Base-by-base conservation (phyloP, 2,113 vertebrate genomes). In the Labeo rohita region DNA sequence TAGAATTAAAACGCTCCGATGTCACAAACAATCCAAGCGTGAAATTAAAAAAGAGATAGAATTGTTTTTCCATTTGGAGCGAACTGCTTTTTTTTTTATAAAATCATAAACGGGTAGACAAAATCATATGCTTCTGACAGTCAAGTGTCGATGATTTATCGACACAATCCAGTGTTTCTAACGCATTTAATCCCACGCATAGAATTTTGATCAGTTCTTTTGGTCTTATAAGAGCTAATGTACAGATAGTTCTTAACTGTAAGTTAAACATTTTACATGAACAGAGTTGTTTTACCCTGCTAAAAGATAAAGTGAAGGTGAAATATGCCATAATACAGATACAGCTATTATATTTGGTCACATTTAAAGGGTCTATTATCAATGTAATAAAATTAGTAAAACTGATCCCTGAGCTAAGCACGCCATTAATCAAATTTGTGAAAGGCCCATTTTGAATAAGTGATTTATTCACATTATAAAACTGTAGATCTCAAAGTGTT, bases 1-100 rank as follows among this genome's bases (percentile, higher is more conserved):
- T 88, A 21, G 72, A 89, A 77, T 77, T 74, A 73, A 87, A 78
- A 84, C 76, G 75, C 84, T 75, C 79, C 34, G 47, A 49, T 80
- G 77, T 47, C 78, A 74, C 16, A 83, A 83, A 70, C 47, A 50
- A 70, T 3, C 49, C 80, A 68, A 34, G 80, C 65, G 65, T 83
- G 9, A 50, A 70, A 54, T 83, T 12, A 34, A 50, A 54, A 52
- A 9, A 39, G 61, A 70, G 80, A 2, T 28, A 2, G 6, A 54
- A 36, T 54, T 34, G 16, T 77, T 54, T 54, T 36, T 54, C 23
- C 47, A 18, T 6, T 77, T 16, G 28, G 13, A 36, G 49, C 2
- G 72, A 49, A 23, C 7, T 47, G 10, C 12, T 36, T 10, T 21
- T 11, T 77, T 77, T 7, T 28, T 34, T 21, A 54, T n/a, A 28